Evolutionary conservation across 2,113 vertebrate species (phyloP), one percentile per base, ranked within the genome.

Genomic region (Onychostruthus taczanowskii): DNA sequence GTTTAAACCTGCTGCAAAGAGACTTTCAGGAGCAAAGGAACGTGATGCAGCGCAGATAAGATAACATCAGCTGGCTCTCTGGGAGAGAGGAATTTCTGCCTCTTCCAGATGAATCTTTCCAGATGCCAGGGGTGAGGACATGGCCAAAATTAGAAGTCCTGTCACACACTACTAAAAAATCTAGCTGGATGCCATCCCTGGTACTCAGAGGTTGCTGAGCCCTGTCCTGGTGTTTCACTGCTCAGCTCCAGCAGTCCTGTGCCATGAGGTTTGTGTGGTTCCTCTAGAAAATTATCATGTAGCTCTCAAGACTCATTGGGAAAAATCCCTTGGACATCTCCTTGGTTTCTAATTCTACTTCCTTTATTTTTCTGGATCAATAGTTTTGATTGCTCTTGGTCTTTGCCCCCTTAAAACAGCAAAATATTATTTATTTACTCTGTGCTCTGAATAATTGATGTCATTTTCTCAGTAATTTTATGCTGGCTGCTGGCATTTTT

Each of bases 11-110:
- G 58, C 67, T 53, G 63, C 62, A n/a, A 41, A 84, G 85, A 81
- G 79, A 5, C 49, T 88, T 80, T 24, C 12, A 15, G 75, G 92
- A 83, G 64, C 69, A 90, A 61, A 95, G 78, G 11, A 44, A 7
- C 20, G 2, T 4, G 33, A 3, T 28, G 26, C 50, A 52, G 49
- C 23, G 26, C 6, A 73, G 78, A 74, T n/a, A 10, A 73, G 92
- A 93, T 66, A 93, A 28, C 23, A 93, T 92, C 95, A 83, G 37
- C 33, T 89, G 73, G 55, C 61, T 84, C 35, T 67, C 15, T 0
- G 4, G n/a, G 85, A 75, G 62, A 74, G 88, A 85, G 63, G 72
- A 88, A 93, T 83, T 94, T 69, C 76, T 90, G 67, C 78, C 82
- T 87, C 77, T 83, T 80, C 28, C 49, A 69, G 62, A 49, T 35